phyloP scores from a whole-genome alignment of 2,888 invertebrate species.

The Acleris cristana region DNA sequence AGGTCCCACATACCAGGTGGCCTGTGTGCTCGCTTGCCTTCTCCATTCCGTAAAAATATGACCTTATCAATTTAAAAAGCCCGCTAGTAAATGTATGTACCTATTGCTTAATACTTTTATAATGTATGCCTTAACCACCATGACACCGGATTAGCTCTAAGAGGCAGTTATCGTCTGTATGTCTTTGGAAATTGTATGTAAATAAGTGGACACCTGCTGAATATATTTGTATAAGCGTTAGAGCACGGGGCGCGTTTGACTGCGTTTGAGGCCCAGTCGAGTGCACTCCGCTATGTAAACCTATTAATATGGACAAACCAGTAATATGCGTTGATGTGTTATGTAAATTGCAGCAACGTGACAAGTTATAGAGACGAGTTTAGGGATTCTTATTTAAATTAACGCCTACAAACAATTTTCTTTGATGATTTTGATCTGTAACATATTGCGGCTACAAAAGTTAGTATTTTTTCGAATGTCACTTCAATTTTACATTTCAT shows the following conservation, averaged over 20 bases:
- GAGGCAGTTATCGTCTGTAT: slow-evolving; percentile 66
- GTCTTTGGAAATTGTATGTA: slow-evolving; percentile 81
- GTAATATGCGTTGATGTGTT: slow-evolving; percentile 66
- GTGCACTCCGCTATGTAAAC: slow-evolving; percentile 77
- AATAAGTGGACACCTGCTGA: slow-evolving; percentile 81
- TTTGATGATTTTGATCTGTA: slow-evolving; percentile 12
- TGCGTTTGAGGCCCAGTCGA: slow-evolving; percentile 57
- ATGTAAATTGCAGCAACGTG: slow-evolving; percentile 64
- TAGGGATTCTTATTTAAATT: slow-evolving; percentile 37
- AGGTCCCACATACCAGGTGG: no score
- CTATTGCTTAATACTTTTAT: slow-evolving; percentile 19
- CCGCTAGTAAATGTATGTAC: background rate
- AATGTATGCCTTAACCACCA: slow-evolving; percentile 43
- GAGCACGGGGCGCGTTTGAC: slow-evolving; percentile 65
- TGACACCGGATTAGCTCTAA: slow-evolving; percentile 67
- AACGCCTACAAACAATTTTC: slow-evolving; percentile 27
- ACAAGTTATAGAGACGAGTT: slow-evolving; percentile 50
- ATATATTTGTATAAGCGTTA: slow-evolving; percentile 73
- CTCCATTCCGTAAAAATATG: background rate
- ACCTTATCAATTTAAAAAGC: background rate
- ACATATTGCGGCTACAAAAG: no score
- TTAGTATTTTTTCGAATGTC: no score
- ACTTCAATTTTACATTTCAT: no score
- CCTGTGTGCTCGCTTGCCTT: no score
- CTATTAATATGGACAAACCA: slow-evolving; percentile 70